Evolutionary conservation across 1,140 invertebrate genomes (phyloP).

Genomic region (Drosophila oshimai): DNA sequence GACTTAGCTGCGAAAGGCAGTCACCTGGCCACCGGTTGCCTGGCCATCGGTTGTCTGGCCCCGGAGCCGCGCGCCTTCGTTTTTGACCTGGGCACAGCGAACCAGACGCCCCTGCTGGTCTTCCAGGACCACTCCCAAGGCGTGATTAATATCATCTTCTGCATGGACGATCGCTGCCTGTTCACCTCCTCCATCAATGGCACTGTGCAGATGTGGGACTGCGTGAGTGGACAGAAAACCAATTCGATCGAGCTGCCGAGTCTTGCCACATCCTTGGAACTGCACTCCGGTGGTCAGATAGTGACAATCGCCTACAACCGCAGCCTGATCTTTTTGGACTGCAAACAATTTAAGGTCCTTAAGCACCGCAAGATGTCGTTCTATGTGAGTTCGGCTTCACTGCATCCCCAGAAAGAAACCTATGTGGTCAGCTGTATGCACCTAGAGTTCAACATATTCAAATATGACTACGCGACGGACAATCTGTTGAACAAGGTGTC

Average conservation of each 20-base stretch:
- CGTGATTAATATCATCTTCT: conserved; percentile 84
- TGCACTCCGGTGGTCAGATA: conserved; percentile 91
- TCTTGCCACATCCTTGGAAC: conserved; percentile 93
- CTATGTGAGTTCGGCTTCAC: conserved; percentile 93
- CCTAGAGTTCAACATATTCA: conserved; percentile 98
- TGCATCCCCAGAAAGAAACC: conserved; percentile 93
- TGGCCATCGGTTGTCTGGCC: conserved; percentile 17
- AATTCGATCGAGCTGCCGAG: conserved; percentile 92
- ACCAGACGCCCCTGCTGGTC: conserved; percentile 83
- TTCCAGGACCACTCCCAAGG: conserved; percentile 8
- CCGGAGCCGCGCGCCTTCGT: conserved; percentile 92
- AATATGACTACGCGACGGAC: conserved; percentile 95
- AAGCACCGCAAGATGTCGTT: conserved; percentile 92
- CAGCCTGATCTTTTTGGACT: conserved; percentile 90
- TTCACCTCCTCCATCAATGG: conserved; percentile 96
- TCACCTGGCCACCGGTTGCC: conserved; percentile 31
- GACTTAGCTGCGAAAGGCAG: conserved; percentile 91
- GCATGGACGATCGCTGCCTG: conserved; percentile 89
- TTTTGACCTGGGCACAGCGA: conserved; percentile 92
- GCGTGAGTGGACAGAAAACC: conserved; percentile 88
- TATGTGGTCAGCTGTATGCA: conserved; percentile 97
- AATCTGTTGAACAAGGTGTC: conserved; percentile 88
- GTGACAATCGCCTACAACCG: conserved; percentile 92
- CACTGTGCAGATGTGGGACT: conserved; percentile 92
- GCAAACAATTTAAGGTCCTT: conserved; percentile 89